Conservation (phyloP, 2,888 invertebrate genomes). For the Microplitis manilae region DNA sequence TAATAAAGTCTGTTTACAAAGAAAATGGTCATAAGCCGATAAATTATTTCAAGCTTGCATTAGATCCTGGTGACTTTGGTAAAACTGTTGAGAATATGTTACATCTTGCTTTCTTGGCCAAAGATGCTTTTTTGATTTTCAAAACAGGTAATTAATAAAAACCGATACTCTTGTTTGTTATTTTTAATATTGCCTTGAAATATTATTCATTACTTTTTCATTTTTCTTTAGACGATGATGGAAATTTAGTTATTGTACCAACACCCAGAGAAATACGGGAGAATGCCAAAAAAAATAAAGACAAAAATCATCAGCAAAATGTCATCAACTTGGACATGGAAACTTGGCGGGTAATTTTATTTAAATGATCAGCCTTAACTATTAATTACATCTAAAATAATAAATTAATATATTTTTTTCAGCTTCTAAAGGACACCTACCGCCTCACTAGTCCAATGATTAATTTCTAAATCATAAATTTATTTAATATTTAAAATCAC, state of each 20-base stretch:
- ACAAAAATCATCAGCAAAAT: constrained; percentile 74
- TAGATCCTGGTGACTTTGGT: constrained; percentile 76
- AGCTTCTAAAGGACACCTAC: constrained; percentile 58
- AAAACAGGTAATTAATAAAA: constrained; percentile 67
- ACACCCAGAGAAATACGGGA: constrained; percentile 60
- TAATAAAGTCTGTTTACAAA: neutral
- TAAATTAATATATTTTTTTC: constrained; percentile 44
- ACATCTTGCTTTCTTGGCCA: constrained; percentile 76
- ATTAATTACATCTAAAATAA: constrained; percentile 29
- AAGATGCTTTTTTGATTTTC: constrained; percentile 24
- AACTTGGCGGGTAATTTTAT: constrained; percentile 75
- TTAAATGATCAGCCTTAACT: constrained; percentile 47
- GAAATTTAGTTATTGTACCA: constrained; percentile 59
- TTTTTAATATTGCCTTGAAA: constrained; percentile 20
- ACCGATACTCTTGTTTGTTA: constrained; percentile 27
- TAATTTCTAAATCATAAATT: constrained; percentile 46
- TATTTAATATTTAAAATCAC: neutral
- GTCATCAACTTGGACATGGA: constrained; percentile 74
- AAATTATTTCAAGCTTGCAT: constrained; percentile 75
- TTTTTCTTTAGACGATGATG: constrained; percentile 52
- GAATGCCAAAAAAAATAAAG: constrained; percentile 53
- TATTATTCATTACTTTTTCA: neutral
- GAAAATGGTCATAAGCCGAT: constrained; percentile 65
- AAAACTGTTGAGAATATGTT: constrained; percentile 78
- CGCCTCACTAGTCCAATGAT: constrained; percentile 61